Percentiles rank a stretch among this genome's conserved stretches.
Evolutionary conservation across 2,113 vertebrate genomes (phyloP).

Genomic region (Pseudonaja textilis): DNA sequence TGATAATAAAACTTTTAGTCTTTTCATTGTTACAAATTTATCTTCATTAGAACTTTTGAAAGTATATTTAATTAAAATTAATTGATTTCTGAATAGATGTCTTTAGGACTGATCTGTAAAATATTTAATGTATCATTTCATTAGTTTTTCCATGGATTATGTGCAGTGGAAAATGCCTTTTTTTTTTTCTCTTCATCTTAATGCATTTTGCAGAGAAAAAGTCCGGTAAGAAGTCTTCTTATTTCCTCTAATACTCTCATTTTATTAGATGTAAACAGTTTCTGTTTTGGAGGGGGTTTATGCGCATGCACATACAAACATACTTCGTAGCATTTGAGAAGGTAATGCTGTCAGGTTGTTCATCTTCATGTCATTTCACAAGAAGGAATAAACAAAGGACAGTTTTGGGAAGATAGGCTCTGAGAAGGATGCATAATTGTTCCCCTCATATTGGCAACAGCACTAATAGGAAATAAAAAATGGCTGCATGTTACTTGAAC

Average conservation of each 20-base stretch:
- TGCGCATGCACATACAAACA: background rate
- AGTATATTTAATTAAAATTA: background rate
- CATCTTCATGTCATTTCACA: background rate
- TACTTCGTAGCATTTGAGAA: background rate
- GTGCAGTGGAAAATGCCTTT: constrained; percentile 30
- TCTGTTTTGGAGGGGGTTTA: background rate
- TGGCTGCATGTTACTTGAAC: background rate
- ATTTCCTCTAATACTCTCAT: background rate
- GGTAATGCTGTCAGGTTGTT: background rate
- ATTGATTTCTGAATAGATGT: background rate
- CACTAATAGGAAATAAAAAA: background rate
- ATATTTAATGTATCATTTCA: background rate
- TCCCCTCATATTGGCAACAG: background rate
- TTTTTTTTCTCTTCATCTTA: constrained; percentile 45
- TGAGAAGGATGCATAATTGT: background rate
- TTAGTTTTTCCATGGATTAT: background rate
- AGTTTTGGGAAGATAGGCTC: background rate
- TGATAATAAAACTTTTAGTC: rapidly evolving
- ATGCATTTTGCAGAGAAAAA: constrained; percentile 83
- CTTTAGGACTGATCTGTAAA: background rate
- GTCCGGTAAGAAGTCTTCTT: constrained; percentile 86
- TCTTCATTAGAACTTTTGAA: background rate
- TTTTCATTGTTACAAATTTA: background rate
- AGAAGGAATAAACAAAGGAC: background rate
- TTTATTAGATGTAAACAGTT: background rate